Evolutionary conservation across 2,113 vertebrate species (phyloP).

Genomic region (Callithrix jacchus): DNA sequence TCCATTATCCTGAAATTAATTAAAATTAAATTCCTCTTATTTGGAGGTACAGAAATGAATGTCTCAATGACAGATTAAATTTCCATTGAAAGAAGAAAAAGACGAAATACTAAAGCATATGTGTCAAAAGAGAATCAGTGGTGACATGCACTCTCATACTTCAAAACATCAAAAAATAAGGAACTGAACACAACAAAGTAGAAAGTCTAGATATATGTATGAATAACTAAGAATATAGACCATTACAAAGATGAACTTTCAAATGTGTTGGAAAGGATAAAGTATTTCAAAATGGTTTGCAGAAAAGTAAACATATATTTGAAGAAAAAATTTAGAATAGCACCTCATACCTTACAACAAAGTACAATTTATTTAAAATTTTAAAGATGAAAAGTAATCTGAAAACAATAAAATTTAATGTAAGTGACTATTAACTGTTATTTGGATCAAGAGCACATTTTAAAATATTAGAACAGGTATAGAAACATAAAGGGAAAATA

Average conservation of each 20-base stretch:
- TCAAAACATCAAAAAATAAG: background rate
- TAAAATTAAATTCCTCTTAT: background rate
- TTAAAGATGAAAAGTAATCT: background rate
- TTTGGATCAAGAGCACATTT: background rate
- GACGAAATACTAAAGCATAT: background rate
- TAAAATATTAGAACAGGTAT: background rate
- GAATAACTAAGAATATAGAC: background rate
- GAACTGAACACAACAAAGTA: background rate
- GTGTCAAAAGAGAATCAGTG: background rate
- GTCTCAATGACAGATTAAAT: background rate
- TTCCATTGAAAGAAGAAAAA: background rate
- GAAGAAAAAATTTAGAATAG: background rate
- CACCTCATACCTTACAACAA: background rate
- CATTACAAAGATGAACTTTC: background rate
- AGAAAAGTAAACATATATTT: background rate
- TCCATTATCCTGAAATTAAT: background rate
- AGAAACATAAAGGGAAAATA: background rate
- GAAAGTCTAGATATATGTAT: background rate
- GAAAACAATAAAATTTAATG: background rate
- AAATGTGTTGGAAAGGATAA: background rate
- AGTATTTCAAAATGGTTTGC: background rate
- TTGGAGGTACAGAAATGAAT: background rate
- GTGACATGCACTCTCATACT: background rate
- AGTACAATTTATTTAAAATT: background rate
- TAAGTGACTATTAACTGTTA: background rate